phyloP scores from a whole-genome alignment of 2,888 invertebrate species.

The Eupithecia dodoneata region DNA sequence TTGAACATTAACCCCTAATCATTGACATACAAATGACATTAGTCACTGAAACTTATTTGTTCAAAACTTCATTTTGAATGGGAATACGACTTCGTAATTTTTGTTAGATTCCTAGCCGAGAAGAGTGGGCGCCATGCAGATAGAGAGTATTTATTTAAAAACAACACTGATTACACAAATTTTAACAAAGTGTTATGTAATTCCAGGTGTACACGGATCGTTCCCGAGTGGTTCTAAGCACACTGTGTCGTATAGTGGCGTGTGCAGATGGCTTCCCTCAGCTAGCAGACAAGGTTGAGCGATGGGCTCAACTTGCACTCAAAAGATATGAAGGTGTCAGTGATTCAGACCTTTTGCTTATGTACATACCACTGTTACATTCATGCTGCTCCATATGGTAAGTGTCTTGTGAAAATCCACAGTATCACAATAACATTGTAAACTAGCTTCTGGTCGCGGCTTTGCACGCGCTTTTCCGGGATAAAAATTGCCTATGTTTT shows the following conservation, averaged over 20 bases:
- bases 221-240: conserved; percentile 86
- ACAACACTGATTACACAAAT: neutral
- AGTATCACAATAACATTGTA: neutral
- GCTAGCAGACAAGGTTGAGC: conserved; percentile 84
- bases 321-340: conserved; percentile 88
- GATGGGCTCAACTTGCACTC: conserved; percentile 88
- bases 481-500: too few relatives aligned
- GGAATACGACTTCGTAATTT: too few relatives aligned
- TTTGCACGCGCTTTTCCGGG: too few relatives aligned
- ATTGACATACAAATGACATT: too few relatives aligned
- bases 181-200: neutral
- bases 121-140: too few relatives aligned
- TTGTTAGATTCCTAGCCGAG: too few relatives aligned
- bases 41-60: too few relatives aligned
- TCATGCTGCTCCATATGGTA: conserved; percentile 87
- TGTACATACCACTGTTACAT: conserved; percentile 88
- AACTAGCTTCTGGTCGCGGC: too few relatives aligned
- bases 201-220: conserved; percentile 86
- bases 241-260: conserved; percentile 88
- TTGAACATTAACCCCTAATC: neutral
- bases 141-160: neutral
- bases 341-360: conserved; percentile 87
- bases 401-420: neutral
- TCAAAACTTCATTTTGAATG: too few relatives aligned
- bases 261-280: conserved; percentile 80